These are phyloP conservation scores for Aphelocoma coerulescens DNA, from an alignment of 2,113 vertebrate species.

Conservation along the genomic window DNA sequence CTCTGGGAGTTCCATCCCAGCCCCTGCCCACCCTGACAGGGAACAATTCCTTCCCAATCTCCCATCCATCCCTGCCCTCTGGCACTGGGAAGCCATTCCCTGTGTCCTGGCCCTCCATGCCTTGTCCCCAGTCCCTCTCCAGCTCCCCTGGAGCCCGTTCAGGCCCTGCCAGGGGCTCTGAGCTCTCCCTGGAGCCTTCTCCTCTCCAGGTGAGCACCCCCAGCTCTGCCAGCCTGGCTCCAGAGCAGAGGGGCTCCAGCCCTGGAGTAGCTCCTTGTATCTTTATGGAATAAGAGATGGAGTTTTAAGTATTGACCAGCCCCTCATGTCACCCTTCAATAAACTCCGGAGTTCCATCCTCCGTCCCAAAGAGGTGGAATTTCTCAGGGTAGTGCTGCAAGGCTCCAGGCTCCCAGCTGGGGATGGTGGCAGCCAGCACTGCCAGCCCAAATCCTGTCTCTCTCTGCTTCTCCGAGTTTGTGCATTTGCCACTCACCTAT, in stretches of 20 bases:
- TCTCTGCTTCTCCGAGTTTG: not conserved
- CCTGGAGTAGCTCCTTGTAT: not conserved
- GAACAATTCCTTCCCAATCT: not conserved
- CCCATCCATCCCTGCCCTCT: not conserved
- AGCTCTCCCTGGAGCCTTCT: not conserved
- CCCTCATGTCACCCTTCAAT: not conserved
- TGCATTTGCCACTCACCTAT: not conserved
- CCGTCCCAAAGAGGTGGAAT: not conserved
- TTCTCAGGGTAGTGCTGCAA: not conserved
- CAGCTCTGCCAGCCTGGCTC: not conserved
- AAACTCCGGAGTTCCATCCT: not conserved
- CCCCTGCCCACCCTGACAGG: not conserved
- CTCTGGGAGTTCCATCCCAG: too few relatives aligned
- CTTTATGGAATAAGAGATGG: not conserved
- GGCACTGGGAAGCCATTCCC: not conserved
- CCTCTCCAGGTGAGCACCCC: not conserved
- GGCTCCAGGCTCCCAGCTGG: not conserved
- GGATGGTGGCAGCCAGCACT: not conserved
- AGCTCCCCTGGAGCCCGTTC: not conserved
- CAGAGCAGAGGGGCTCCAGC: not conserved
- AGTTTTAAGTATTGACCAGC: not conserved
- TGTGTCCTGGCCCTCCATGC: rapidly evolving
- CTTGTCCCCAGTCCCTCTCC: not conserved
- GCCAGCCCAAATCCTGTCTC: not conserved
- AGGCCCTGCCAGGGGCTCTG: not conserved